Conservation (phyloP, 2,797 vertebrate species). For the Coluber constrictor region DNA sequence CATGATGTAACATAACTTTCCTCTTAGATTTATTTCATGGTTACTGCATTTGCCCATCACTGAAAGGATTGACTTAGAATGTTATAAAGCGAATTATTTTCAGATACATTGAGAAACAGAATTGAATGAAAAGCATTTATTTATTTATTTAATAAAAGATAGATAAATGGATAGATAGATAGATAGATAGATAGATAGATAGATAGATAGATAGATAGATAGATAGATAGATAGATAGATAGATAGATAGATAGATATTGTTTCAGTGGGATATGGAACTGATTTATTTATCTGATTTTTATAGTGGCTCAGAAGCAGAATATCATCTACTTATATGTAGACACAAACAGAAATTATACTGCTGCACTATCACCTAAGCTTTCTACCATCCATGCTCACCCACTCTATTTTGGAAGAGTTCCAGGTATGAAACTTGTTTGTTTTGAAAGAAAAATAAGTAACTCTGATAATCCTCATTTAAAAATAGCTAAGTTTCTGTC, state of each 20-base stretch:
- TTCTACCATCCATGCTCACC: conserved; percentile 61
- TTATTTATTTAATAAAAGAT: not conserved
- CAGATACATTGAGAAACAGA: not conserved
- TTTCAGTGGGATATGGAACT: not conserved
- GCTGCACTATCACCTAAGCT: conserved; percentile 65
- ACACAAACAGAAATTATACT: conserved; percentile 74
- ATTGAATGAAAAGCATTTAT: not conserved
- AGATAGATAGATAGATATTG: not conserved
- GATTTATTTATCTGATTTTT: conserved; percentile 47
- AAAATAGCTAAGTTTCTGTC: not conserved
- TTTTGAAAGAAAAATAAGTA: not conserved
- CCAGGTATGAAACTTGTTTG: conserved; percentile 76
- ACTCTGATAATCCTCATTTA: not conserved
- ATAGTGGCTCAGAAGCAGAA: conserved; percentile 82
- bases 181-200: too few relatives aligned
- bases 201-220: not conserved
- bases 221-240: too few relatives aligned
- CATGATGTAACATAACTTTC: not conserved
- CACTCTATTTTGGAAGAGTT: conserved; percentile 83
- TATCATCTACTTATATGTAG: conserved; percentile 81
- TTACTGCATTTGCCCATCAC: not conserved
- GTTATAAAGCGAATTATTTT: not conserved
- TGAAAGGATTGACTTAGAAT: not conserved
- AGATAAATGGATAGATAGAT: too few relatives aligned
- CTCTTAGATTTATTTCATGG: not conserved